phyloP scores from a whole-genome alignment of 2,797 vertebrate species.

The Myotis vivesi region DNA sequence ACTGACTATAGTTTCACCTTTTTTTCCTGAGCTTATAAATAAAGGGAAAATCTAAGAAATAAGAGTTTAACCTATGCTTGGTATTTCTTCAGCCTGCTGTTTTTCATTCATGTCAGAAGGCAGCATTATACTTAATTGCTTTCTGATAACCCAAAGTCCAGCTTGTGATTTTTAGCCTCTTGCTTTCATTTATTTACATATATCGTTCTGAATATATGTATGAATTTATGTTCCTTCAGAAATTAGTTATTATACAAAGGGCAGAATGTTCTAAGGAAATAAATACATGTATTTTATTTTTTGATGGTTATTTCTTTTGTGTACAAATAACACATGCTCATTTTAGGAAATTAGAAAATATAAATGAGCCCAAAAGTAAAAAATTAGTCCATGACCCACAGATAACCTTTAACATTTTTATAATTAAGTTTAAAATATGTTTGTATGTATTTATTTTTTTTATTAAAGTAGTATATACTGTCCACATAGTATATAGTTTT shows the following conservation, averaged over 20 bases:
- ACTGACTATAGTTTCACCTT: not conserved
- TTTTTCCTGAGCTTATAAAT: not conserved
- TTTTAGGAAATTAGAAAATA: slow-evolving; percentile 23
- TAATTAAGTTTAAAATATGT: not conserved
- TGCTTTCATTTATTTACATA: not conserved
- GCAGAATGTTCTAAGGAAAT: slow-evolving; percentile 30
- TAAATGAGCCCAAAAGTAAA: not conserved
- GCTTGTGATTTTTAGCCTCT: not conserved
- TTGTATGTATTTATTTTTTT: not conserved
- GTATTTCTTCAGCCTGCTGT: not conserved
- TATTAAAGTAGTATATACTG: not conserved
- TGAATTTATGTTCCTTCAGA: slow-evolving; percentile 9
- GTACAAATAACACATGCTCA: not conserved
- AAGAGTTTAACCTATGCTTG: not conserved
- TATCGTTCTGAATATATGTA: not conserved
- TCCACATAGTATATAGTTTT: not conserved
- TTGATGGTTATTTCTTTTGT: not conserved
- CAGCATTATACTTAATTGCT: not conserved
- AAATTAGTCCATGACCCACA: not conserved
- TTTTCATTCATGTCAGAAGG: not conserved
- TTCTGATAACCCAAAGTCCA: not conserved
- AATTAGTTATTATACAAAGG: too few species aligned
- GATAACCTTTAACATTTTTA: slow-evolving; percentile 3
- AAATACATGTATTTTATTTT: slow-evolving; percentile 33
- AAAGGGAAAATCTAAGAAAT: slow-evolving; percentile 24